A percentile compares a stretch with the other conserved stretches of the same genome.
Evolutionary conservation across 2,797 vertebrate genomes (phyloP).

Genomic region (Discoglossus pictus): DNA sequence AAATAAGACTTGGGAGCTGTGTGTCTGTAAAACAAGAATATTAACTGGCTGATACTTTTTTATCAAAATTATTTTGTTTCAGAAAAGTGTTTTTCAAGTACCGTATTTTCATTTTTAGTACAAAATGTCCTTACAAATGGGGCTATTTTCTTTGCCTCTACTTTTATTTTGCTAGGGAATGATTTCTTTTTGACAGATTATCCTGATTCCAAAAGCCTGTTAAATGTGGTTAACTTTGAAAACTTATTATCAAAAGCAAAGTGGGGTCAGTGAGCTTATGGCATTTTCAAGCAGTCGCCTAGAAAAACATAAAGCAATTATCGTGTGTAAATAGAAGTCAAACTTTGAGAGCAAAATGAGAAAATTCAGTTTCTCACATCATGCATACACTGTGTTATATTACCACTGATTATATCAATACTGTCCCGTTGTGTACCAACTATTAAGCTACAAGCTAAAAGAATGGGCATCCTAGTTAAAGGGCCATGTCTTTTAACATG

Average conservation of each 20-base stretch:
- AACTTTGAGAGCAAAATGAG: slow-evolving; percentile 18
- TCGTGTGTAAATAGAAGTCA: slow-evolving; percentile 27
- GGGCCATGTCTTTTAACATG: too few relatives aligned
- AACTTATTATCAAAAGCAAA: slow-evolving; percentile 36
- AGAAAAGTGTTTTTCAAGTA: background rate
- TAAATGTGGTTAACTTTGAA: slow-evolving; percentile 9
- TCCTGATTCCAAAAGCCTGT: slow-evolving; percentile 24
- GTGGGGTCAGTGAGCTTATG: slow-evolving; percentile 28
- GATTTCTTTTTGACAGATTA: slow-evolving; percentile 28
- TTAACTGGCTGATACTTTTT: too few relatives aligned
- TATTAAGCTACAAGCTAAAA: too few relatives aligned
- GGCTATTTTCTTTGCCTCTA: too few relatives aligned
- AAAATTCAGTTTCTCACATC: slow-evolving; percentile 22
- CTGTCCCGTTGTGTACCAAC: too few relatives aligned
- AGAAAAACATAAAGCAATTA: slow-evolving; percentile 44
- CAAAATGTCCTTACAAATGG: too few relatives aligned
- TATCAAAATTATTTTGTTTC: too few relatives aligned
- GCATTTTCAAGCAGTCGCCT: slow-evolving; percentile 41
- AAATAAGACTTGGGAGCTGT: too few relatives aligned
- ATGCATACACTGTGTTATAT: too few relatives aligned
- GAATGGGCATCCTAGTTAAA: too few relatives aligned
- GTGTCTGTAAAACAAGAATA: too few relatives aligned
- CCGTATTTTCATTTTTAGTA: too few relatives aligned
- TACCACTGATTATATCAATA: slow-evolving; percentile 11
- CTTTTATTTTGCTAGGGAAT: background rate